Base-by-base conservation (phyloP, 1,140 invertebrate genomes). In the Brachionus rotundiformis region DNA sequence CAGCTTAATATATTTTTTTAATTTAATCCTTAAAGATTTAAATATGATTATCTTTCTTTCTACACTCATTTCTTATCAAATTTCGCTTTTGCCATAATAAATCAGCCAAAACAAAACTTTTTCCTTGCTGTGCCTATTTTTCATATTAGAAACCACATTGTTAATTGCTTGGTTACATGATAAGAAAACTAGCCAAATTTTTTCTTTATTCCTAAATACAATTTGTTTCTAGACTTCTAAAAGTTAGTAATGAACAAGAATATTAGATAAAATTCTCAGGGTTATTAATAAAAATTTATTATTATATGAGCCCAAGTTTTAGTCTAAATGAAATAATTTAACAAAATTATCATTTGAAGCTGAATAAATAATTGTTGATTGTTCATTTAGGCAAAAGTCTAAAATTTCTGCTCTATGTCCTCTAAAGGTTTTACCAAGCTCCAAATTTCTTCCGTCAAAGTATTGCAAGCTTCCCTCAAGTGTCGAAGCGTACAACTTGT, bases 401-500 rank as follows among this genome's bases (percentile, higher is more conserved):
- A 73, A 29, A 25, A 73, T 73, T 29, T 73, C 68, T 44, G 68
- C 36, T 73, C 27, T 73, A 47, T 73, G 68, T 13, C 68, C 68
- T 44, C 44, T 73, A 25, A 25, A 73, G 7, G 23, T 73, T 73
- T 73, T 73, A 27, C 19, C 44, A 25, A 73, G 25, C 41, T 73
- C 68, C 47, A 79, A 63, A 79, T 79, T 79, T 54, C 76, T 54
- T 13, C 76, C 76, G n/a, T 79, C 76, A 25, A 79, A 79, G 2
- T 59, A 25, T 16, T 63, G 47, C 19, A 79, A 27, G 19, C 31
- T 19, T 33, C 76, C 76, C 8, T 79, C 29, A 10, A 63, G 11
- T 33, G 47, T 63, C 13, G 76, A 79, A 8, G 47, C 76, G 11
- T 59, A 59, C 27, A 79, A 33, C 41, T 29, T 36, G 13, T 79